phyloP scores from a whole-genome alignment of 1,140 invertebrate genomes.

The Lasioglossum baleicum region DNA sequence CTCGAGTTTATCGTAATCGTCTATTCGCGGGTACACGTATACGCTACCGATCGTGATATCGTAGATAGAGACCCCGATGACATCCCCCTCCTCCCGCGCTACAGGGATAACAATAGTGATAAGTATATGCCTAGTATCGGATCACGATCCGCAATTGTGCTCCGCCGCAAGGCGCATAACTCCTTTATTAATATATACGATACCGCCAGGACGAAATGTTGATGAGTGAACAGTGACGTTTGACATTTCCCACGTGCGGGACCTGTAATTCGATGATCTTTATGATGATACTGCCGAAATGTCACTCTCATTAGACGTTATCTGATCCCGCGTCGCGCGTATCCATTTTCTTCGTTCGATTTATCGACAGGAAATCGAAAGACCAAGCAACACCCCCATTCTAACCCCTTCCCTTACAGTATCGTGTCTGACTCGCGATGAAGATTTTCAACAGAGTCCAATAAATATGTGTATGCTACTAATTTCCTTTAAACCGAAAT shows the following conservation, averaged over 20 bases:
- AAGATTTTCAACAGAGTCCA: too few relatives aligned
- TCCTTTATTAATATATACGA: constrained; percentile 42
- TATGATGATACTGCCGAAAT: constrained; percentile 36
- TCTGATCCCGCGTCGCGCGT: background rate
- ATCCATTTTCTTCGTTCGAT: background rate
- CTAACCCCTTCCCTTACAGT: too few relatives aligned
- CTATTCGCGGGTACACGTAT: constrained; percentile 50
- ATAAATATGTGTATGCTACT: too few relatives aligned
- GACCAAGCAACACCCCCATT: too few relatives aligned
- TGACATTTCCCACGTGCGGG: constrained; percentile 43
- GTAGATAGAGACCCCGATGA: constrained; percentile 48
- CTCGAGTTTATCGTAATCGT: constrained; percentile 57
- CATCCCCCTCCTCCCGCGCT: constrained; percentile 25
- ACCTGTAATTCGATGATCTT: constrained; percentile 30
- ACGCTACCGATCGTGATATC: constrained; percentile 60
- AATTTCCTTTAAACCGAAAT: too few relatives aligned
- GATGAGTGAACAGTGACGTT: constrained; percentile 46
- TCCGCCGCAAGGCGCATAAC: background rate
- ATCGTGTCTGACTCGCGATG: too few relatives aligned
- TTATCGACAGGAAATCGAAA: background rate
- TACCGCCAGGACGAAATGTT: constrained; percentile 9
- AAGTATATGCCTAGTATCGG: constrained; percentile 54
- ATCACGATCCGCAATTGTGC: constrained; percentile 57
- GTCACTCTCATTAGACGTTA: constrained; percentile 36
- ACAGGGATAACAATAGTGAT: constrained; percentile 56